phyloP scores from a whole-genome alignment of 2,888 invertebrate genomes.

The Platypus cylindrus region DNA sequence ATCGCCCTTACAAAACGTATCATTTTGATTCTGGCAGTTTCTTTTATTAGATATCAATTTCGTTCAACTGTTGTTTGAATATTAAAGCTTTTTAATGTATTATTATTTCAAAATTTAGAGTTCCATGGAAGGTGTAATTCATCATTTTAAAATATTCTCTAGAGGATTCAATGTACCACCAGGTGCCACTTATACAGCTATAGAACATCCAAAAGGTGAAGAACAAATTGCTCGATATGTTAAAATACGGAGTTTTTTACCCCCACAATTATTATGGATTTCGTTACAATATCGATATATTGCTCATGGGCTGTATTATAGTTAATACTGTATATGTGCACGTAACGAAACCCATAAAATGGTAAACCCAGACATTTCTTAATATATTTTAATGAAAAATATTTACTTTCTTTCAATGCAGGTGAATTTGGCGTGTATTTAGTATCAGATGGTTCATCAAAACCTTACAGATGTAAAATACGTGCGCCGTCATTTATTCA shows the following conservation, averaged over 20 bases:
- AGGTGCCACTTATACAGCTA: conserved; percentile 64
- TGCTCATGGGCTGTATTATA: no score
- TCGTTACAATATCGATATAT: no score
- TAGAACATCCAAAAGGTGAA: conserved; percentile 68
- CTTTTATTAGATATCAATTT: no score
- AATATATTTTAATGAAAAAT: no score
- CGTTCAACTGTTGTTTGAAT: no score
- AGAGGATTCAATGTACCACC: conserved; percentile 77
- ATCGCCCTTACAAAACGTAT: no score
- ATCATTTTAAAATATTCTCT: conserved; percentile 77
- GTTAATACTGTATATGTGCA: no score
- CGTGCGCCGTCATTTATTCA: conserved; percentile 44
- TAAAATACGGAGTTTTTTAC: not conserved
- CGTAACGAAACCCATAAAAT: no score
- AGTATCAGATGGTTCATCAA: conserved; percentile 70
- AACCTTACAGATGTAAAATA: conserved; percentile 44
- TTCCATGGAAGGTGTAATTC: conserved; percentile 77
- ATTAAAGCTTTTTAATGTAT: no score
- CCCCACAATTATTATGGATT: no score
- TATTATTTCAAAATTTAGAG: conserved; percentile 32
- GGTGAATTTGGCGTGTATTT: conserved; percentile 77
- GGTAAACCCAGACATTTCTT: no score
- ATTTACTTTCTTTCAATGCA: conserved; percentile 10
- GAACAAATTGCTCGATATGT: not conserved
- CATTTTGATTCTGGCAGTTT: no score